Conservation (phyloP, 1,140 invertebrate genomes). For the Lepidurus apus region DNA sequence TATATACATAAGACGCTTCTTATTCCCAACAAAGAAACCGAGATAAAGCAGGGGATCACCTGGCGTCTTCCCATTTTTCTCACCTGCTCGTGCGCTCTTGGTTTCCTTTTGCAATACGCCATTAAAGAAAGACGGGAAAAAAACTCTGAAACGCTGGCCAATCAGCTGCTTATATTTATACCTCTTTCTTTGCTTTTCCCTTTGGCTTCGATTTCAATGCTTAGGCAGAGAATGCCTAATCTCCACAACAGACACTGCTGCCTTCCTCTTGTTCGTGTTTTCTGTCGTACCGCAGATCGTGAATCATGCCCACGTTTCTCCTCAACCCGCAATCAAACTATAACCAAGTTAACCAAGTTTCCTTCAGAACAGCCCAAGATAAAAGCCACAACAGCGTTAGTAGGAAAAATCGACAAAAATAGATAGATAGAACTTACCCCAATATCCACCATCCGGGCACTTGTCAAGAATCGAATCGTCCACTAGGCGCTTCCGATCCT, state of each 20-base stretch:
- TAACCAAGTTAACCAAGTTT: not conserved
- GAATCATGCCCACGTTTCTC: not conserved
- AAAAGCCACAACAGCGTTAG: not conserved
- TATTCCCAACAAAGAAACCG: not conserved
- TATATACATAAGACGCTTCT: not conserved
- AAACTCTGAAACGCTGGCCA: not conserved
- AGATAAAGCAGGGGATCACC: not conserved
- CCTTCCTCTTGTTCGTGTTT: not conserved
- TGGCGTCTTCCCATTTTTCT: slow-evolving; percentile 3
- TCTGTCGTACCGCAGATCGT: not conserved
- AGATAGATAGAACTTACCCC: not conserved
- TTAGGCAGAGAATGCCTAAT: not conserved
- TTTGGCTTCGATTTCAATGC: not conserved
- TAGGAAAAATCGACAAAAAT: not conserved
- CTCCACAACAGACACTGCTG: not conserved
- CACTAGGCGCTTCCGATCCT: no score
- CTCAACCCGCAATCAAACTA: not conserved
- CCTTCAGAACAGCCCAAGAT: not conserved
- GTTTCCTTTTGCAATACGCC: not conserved
- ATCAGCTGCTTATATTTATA: no score
- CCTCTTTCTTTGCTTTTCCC: not conserved
- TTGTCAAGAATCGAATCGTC: no score
- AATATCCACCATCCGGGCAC: not conserved
- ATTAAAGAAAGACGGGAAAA: not conserved
- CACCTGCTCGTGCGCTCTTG: not conserved